Conservation (phyloP, 2,888 invertebrate species). For the Bhutanitis thaidina region DNA sequence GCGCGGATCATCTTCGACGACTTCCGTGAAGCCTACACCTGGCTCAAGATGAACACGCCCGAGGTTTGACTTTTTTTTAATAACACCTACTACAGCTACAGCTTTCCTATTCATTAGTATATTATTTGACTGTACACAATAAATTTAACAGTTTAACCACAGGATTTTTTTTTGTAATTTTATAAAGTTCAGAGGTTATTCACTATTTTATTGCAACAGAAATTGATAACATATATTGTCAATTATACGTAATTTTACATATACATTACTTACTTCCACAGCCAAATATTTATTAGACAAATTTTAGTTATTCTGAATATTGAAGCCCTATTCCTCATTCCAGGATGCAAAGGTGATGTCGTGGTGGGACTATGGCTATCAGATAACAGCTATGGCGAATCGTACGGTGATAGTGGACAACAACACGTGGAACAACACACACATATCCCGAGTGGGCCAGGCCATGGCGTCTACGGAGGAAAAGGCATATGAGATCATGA, state of each 20-base stretch:
- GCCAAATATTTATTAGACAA: too few species aligned
- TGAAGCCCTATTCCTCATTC: constrained; percentile 75
- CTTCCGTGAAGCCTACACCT: constrained; percentile 98
- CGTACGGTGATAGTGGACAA: constrained; percentile 98
- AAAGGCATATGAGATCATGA: constrained; percentile 98
- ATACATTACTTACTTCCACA: too few species aligned
- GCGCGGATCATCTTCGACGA: constrained; percentile 98
- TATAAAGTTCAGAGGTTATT: too few species aligned
- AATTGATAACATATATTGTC: too few species aligned
- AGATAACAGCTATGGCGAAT: constrained; percentile 99
- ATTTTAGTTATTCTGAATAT: too few species aligned
- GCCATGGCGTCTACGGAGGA: constrained; percentile 99
- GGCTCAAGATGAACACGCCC: constrained; percentile 92
- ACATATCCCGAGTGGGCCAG: constrained; percentile 98
- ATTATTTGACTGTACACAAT: too few species aligned
- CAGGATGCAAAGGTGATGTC: constrained; percentile 98
- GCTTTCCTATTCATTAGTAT: too few species aligned
- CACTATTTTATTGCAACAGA: too few species aligned
- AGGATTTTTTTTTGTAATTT: too few species aligned
- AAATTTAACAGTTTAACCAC: too few species aligned
- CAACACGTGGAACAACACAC: constrained; percentile 99
- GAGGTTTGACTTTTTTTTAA: constrained; percentile 40
- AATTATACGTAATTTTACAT: too few species aligned
- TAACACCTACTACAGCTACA: too few species aligned
- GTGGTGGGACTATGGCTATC: constrained; percentile 99